These are phyloP conservation scores for Morone saxatilis DNA, from an alignment of 2,113 vertebrate species.

Conservation along the genomic window DNA sequence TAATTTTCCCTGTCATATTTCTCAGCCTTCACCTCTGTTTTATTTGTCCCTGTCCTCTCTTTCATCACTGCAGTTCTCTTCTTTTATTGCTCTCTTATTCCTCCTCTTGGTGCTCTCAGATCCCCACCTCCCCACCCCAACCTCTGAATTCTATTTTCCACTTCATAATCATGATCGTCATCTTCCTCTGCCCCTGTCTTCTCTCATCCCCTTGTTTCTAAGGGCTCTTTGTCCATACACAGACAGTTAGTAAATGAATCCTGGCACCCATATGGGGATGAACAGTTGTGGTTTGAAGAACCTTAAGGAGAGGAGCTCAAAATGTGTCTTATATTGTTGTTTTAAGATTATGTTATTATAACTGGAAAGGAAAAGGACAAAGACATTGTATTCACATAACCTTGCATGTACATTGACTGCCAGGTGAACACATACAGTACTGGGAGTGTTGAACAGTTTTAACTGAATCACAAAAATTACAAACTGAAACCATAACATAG, in stretches of 20 bases:
- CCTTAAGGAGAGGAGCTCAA: not conserved
- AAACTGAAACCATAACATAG: not conserved
- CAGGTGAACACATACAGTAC: not conserved
- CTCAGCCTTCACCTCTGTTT: not conserved
- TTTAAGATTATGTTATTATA: too few species aligned
- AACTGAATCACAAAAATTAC: not conserved
- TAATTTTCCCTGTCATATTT: conserved; percentile 10
- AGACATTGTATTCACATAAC: not conserved
- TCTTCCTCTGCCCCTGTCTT: conserved; percentile 21
- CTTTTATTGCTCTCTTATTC: conserved; percentile 25
- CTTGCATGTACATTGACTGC: not conserved
- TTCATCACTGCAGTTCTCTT: conserved; percentile 19
- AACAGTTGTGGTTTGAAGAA: not conserved
- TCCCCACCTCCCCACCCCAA: conserved; percentile 6
- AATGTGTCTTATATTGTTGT: not conserved
- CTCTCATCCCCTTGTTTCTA: conserved; percentile 22
- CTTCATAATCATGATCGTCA: conserved; percentile 29
- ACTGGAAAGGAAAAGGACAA: not conserved
- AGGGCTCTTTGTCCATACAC: not conserved
- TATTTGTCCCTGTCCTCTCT: conserved; percentile 13
- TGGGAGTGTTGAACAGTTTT: not conserved
- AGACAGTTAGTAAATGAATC: conserved; percentile 7
- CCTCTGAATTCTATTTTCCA: conserved; percentile 32
- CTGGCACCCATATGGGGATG: conserved; percentile 3
- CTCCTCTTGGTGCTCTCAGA: conserved; percentile 17